Evolutionary conservation across 2,888 invertebrate genomes (phyloP).

Genomic region (Cheilosia pagana): DNA sequence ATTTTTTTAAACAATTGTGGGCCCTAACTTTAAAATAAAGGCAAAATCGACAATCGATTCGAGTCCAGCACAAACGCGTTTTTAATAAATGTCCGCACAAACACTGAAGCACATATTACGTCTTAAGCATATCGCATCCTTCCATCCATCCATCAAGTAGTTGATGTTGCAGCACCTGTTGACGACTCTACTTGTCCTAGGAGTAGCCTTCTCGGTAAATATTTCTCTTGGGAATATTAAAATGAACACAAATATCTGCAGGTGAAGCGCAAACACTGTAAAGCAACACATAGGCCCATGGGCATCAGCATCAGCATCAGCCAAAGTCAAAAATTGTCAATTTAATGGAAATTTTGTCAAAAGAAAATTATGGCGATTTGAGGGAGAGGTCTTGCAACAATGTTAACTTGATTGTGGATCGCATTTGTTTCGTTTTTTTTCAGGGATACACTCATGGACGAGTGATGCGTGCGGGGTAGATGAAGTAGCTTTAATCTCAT

Average conservation of each 20-base stretch:
- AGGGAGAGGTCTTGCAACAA: background rate
- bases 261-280: background rate
- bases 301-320: background rate
- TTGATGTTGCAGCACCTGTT: too few species aligned
- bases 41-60: too few species aligned
- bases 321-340: slow-evolving; percentile 1
- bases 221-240: background rate
- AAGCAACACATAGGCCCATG: background rate
- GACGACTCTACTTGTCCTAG: too few species aligned
- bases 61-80: too few species aligned
- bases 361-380: background rate
- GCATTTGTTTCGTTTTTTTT: background rate
- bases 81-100: too few species aligned
- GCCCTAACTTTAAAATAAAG: too few species aligned
- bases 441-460: background rate
- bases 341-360: slow-evolving; percentile 3
- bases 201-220: background rate
- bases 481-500: background rate
- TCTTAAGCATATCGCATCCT: too few species aligned
- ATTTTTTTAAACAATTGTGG: too few species aligned
- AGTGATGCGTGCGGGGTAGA: background rate
- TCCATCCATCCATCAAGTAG: too few species aligned
- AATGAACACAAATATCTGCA: background rate
- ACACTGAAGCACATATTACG: too few species aligned
- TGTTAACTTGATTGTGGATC: slow-evolving; percentile 1